phyloP scores from a whole-genome alignment of 2,113 vertebrate species.

The Amazona vittata region DNA sequence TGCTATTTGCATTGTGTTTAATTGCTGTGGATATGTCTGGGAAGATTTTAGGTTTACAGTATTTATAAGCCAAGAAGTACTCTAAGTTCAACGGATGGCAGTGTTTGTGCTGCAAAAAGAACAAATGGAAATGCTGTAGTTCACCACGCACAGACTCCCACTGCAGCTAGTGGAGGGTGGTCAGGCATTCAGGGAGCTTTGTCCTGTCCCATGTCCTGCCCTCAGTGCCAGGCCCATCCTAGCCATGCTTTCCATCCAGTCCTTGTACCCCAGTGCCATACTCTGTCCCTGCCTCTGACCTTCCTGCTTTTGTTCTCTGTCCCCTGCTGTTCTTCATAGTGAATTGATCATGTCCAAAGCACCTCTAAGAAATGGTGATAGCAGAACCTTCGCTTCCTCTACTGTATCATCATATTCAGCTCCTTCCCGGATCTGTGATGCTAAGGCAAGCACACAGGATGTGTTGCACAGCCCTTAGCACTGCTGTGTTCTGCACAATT shows the following conservation, averaged over 20 bases:
- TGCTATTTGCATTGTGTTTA: not conserved
- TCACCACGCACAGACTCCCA: not conserved
- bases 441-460: not conserved
- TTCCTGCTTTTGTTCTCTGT: not conserved
- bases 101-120: not conserved
- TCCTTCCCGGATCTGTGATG: not conserved
- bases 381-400: not conserved
- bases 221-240: not conserved
- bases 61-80: not conserved
- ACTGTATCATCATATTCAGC: not conserved
- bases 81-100: not conserved
- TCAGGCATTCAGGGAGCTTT: not conserved
- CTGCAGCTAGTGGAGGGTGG: not conserved
- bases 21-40: not conserved
- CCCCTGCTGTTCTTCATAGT: not conserved
- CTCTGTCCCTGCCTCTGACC: not conserved
- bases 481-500: not conserved
- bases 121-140: too few relatives aligned
- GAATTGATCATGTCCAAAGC: not conserved
- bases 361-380: not conserved
- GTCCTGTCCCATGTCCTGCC: not conserved
- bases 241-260: not conserved
- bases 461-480: not conserved
- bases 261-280: accelerated
- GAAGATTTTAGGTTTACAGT: not conserved